Evolutionary conservation across 2,797 vertebrate species (phyloP).

Genomic region (Ataeniobius toweri): DNA sequence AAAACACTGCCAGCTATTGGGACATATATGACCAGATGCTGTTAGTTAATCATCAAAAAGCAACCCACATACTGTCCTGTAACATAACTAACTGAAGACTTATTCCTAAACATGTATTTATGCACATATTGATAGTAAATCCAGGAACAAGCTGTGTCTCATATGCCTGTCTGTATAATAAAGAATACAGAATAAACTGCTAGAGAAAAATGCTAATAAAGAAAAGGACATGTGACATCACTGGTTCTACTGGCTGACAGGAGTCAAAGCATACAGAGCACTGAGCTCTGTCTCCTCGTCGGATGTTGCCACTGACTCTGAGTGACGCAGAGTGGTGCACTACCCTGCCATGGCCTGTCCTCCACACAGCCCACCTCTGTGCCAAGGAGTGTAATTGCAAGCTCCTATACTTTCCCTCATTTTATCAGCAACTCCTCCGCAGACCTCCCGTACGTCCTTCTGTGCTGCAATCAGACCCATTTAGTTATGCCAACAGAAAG

Average conservation of each 20-base stretch:
- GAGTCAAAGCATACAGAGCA: slow-evolving; percentile 16
- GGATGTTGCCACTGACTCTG: background rate
- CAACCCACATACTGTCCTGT: background rate
- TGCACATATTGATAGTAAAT: background rate
- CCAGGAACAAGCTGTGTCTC: background rate
- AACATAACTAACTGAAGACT: background rate
- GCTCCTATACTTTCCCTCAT: slow-evolving; percentile 5
- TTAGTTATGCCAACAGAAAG: slow-evolving; percentile 45
- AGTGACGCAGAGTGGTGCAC: slow-evolving; percentile 7
- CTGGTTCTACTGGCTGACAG: slow-evolving; percentile 26
- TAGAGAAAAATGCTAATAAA: slow-evolving; percentile 3
- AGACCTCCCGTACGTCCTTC: slow-evolving; percentile 39
- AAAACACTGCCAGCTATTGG: background rate
- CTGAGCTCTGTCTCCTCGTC: slow-evolving; percentile 27
- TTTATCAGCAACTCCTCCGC: slow-evolving; percentile 4
- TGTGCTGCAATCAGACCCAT: slow-evolving; percentile 45
- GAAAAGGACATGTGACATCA: slow-evolving; percentile 21
- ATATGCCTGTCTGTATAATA: background rate
- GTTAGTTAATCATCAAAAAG: background rate
- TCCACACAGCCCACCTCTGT: slow-evolving; percentile 37
- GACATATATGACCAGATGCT: background rate
- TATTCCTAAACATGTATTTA: too few species aligned
- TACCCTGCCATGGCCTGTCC: background rate
- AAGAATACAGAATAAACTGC: background rate
- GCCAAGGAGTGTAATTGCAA: slow-evolving; percentile 62